phyloP scores from a whole-genome alignment of 2,888 invertebrate species.

The Neoascia interrupta region DNA sequence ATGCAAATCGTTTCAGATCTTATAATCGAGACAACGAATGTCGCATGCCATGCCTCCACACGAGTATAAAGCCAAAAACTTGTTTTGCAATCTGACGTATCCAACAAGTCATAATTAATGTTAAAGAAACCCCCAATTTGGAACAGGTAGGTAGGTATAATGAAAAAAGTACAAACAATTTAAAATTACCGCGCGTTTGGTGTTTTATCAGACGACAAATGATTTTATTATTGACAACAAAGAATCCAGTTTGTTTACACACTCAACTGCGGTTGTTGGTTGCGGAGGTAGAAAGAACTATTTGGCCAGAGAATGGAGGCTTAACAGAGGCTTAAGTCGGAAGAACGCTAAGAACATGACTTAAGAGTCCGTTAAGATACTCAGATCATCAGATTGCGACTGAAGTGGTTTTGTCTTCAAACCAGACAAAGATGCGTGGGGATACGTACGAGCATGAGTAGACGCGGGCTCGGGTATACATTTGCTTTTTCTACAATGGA shows the following conservation, averaged over 20 bases:
- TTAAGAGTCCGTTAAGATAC: constrained; percentile 27
- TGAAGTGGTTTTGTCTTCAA: constrained; percentile 24
- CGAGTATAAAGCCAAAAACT: constrained; percentile 37
- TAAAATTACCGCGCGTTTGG: constrained; percentile 20
- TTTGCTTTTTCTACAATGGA: constrained; percentile 14
- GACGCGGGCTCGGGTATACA: no score
- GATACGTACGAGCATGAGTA: no score
- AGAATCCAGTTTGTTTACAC: constrained; percentile 59
- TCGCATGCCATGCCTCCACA: neutral
- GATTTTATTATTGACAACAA: constrained; percentile 54
- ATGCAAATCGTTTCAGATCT: constrained; percentile 16
- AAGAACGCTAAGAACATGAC: constrained; percentile 19
- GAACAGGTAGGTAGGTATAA: constrained; percentile 23
- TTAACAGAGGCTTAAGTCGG: neutral
- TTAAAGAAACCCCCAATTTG: constrained; percentile 39
- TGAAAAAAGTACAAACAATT: constrained; percentile 11
- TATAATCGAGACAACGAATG: no score
- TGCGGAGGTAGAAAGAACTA: constrained; percentile 9
- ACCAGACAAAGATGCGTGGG: constrained; percentile 21
- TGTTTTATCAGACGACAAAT: constrained; percentile 52
- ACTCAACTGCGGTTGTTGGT: constrained; percentile 40
- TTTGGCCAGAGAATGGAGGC: constrained; percentile 24
- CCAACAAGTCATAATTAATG: constrained; percentile 11
- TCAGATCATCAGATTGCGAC: constrained; percentile 25
- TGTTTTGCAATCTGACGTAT: constrained; percentile 34